A percentile compares a stretch with the other conserved stretches of the same genome.
Conservation (phyloP, 2,797 vertebrate genomes). For the Chelidonichthys spinosus region DNA sequence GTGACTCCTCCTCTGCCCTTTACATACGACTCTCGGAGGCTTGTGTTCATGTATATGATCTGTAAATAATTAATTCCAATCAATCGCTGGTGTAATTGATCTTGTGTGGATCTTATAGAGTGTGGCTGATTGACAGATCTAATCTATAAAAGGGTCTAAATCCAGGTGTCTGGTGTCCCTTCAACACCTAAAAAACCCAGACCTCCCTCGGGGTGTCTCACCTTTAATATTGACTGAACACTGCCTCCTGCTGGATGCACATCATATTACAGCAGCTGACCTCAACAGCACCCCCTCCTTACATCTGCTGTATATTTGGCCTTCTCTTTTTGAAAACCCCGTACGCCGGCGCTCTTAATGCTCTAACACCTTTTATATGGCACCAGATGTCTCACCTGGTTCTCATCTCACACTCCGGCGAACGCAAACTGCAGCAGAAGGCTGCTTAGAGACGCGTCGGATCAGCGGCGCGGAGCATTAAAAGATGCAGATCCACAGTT, state of each 20-base stretch:
- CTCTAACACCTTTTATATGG: slow-evolving; percentile 67
- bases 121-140: slow-evolving; percentile 46
- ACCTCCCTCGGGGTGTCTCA: slow-evolving; percentile 15
- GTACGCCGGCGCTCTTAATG: slow-evolving; percentile 50
- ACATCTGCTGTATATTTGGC: slow-evolving; percentile 56
- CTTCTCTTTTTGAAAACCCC: slow-evolving; percentile 53
- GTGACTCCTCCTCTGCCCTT: too few species aligned
- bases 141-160: slow-evolving; percentile 44
- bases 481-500: slow-evolving; percentile 55
- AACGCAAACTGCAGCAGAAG: slow-evolving; percentile 45
- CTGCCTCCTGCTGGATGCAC: slow-evolving; percentile 58
- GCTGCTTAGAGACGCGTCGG: slow-evolving; percentile 53
- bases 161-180: slow-evolving; percentile 38
- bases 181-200: slow-evolving; percentile 32
- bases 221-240: slow-evolving; percentile 23
- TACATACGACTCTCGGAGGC: too few species aligned
- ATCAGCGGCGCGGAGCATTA: slow-evolving; percentile 46
- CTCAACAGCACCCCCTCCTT: slow-evolving; percentile 47
- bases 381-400: slow-evolving; percentile 74
- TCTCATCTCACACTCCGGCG: slow-evolving; percentile 63
- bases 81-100: slow-evolving; percentile 60
- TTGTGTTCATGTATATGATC: slow-evolving; percentile 42
- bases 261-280: slow-evolving; percentile 55
- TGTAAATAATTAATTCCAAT: slow-evolving; percentile 72
- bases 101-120: slow-evolving; percentile 19